Percentiles rank a stretch among this genome's conserved stretches.
Evolutionary conservation across 2,113 vertebrate species (phyloP).

Genomic region (Corythaixoides concolor): DNA sequence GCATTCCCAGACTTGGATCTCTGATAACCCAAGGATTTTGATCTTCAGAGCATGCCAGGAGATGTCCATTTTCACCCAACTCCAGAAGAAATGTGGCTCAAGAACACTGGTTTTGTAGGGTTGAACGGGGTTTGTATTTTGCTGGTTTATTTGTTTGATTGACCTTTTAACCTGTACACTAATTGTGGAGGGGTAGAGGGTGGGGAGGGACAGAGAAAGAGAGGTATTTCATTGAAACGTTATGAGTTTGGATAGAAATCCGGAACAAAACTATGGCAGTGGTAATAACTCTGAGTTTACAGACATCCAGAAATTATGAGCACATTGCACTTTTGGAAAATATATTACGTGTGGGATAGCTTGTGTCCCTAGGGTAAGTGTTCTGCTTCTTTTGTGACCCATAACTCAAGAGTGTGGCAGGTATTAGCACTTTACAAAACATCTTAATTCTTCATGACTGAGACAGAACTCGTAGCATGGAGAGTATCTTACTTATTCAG

Average conservation of each 20-base stretch:
- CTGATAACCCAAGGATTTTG: not conserved
- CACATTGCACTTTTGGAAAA: slow-evolving; percentile 69
- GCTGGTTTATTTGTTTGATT: not conserved
- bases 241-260: slow-evolving; percentile 39
- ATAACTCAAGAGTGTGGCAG: slow-evolving; percentile 65
- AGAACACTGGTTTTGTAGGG: not conserved
- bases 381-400: slow-evolving; percentile 61
- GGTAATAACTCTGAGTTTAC: slow-evolving; percentile 68
- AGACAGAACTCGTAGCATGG: not conserved
- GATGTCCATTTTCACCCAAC: not conserved
- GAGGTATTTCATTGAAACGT: not conserved
- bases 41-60: not conserved
- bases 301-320: slow-evolving; percentile 70
- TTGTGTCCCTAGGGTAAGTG: slow-evolving; percentile 69
- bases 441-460: slow-evolving; percentile 63
- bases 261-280: slow-evolving; percentile 5
- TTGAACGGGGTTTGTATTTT: not conserved
- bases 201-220: not conserved
- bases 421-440: slow-evolving; percentile 28
- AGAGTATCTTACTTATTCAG: slow-evolving; percentile 44
- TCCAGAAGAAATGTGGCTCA: not conserved
- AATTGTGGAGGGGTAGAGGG: not conserved
- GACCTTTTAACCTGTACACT: not conserved
- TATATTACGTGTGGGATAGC: slow-evolving; percentile 66
- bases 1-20: not conserved